These are phyloP conservation scores for Ephialtes manifestator DNA, from an alignment of 2,888 invertebrate genomes.

Conservation along the genomic window DNA sequence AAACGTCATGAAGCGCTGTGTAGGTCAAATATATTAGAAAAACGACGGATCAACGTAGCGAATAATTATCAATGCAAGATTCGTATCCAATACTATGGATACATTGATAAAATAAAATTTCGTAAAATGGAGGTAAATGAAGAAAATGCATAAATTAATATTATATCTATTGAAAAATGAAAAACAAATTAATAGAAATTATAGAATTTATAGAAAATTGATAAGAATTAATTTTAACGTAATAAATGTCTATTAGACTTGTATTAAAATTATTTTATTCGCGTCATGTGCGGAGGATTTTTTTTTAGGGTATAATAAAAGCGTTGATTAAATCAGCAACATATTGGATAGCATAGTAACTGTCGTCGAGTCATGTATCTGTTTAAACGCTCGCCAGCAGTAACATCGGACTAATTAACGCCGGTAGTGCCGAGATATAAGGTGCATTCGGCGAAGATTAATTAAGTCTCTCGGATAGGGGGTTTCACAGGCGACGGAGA, in stretches of 20 bases:
- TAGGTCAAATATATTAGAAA: background rate
- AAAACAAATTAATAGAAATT: too few species aligned
- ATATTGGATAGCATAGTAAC: background rate
- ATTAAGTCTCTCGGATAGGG: conserved; percentile 56
- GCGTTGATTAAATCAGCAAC: background rate
- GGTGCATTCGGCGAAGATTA: conserved; percentile 54
- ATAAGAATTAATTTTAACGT: too few species aligned
- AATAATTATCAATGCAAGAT: too few species aligned
- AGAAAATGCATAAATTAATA: too few species aligned
- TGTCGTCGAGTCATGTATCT: conserved; percentile 39
- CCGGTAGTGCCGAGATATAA: conserved; percentile 48
- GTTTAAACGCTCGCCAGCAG: conserved; percentile 35
- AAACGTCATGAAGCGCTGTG: conserved; percentile 4
- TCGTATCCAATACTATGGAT: too few species aligned
- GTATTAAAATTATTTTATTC: background rate
- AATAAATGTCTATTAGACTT: background rate
- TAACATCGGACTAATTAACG: conserved; percentile 60
- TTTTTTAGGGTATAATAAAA: background rate
- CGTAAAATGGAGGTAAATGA: too few species aligned
- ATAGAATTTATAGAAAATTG: too few species aligned
- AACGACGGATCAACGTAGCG: too few species aligned
- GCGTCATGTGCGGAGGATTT: background rate
- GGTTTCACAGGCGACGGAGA: conserved; percentile 27
- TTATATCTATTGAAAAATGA: too few species aligned
- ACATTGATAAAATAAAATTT: too few species aligned